phyloP scores from a whole-genome alignment of 1,140 invertebrate genomes.

The Euura lappo region DNA sequence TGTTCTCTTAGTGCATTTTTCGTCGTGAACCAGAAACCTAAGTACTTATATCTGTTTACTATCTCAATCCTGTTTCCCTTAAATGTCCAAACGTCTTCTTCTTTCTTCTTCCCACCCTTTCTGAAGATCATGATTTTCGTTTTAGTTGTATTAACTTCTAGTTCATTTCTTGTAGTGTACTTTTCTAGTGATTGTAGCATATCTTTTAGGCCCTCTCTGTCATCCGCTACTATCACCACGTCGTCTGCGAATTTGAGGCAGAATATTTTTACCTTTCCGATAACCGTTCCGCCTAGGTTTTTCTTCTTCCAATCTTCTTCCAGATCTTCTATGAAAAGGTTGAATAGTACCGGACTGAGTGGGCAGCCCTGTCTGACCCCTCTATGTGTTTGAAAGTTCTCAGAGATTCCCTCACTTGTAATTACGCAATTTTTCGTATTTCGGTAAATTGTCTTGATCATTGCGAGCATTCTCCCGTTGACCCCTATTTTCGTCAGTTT shows the following conservation, averaged over 20 bases:
- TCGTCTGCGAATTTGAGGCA: slow-evolving; percentile 23
- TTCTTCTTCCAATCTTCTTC: slow-evolving; percentile 20
- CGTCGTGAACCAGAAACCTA: slow-evolving; percentile 11
- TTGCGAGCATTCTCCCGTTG: slow-evolving; percentile 12
- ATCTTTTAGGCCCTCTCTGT: slow-evolving; percentile 17
- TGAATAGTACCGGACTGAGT: slow-evolving; percentile 20
- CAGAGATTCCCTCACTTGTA: slow-evolving; percentile 15
- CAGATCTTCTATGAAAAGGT: slow-evolving; percentile 17
- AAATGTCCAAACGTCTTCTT: slow-evolving; percentile 12
- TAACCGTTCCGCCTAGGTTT: slow-evolving; percentile 22
- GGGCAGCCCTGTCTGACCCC: slow-evolving; percentile 27
- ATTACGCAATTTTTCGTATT: slow-evolving; percentile 21
- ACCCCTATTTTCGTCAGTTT: slow-evolving; percentile 18
- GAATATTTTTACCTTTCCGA: slow-evolving; percentile 22
- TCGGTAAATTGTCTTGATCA: slow-evolving; percentile 18
- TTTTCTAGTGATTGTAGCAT: slow-evolving; percentile 24
- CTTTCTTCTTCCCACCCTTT: slow-evolving; percentile 19
- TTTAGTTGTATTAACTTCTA: slow-evolving; percentile 22
- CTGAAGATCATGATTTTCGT: slow-evolving; percentile 25
- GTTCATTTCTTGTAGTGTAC: slow-evolving; percentile 13
- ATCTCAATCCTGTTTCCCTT: slow-evolving; percentile 10
- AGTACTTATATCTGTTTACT: slow-evolving; percentile 20
- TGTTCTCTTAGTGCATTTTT: not conserved
- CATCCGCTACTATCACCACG: slow-evolving; percentile 13
- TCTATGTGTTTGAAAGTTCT: slow-evolving; percentile 14